Conservation (phyloP, 2,888 invertebrate genomes). For the Ornithoptera priamus region DNA sequence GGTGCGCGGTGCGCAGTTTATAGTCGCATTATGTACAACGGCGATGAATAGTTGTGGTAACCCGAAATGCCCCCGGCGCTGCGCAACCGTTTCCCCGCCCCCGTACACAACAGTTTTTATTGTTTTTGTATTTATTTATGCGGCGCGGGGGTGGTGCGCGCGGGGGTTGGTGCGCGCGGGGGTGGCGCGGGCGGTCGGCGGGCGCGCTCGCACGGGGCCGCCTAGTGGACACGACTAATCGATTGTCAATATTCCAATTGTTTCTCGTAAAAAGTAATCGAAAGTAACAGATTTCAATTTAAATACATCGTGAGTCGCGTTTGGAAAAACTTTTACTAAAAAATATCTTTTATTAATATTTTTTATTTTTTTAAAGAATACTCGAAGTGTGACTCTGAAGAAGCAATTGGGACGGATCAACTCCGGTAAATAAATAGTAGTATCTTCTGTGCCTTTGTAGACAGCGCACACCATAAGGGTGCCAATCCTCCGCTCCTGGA, state of each 20-base stretch:
- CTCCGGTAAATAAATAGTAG: too few species aligned
- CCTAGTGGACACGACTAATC: conserved; percentile 42
- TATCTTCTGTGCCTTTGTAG: too few species aligned
- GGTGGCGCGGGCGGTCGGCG: too few species aligned
- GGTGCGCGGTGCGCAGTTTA: too few species aligned
- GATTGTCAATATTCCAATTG: conserved; percentile 17
- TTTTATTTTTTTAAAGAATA: too few species aligned
- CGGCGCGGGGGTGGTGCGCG: conserved; percentile 53
- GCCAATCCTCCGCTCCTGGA: too few species aligned
- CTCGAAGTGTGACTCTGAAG: too few species aligned
- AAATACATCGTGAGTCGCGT: conserved; percentile 3
- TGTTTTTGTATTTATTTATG: conserved; percentile 80
- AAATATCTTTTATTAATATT: too few species aligned
- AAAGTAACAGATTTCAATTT: neutral
- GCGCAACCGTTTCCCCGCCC: conserved; percentile 69
- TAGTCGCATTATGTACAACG: too few species aligned
- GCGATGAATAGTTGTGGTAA: conserved; percentile 42
- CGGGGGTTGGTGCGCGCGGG: conserved; percentile 41
- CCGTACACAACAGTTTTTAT: conserved; percentile 78
- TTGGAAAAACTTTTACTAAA: neutral
- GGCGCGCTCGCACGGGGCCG: conserved; percentile 46
- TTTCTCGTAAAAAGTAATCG: conserved; percentile 11
- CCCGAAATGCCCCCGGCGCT: conserved; percentile 58
- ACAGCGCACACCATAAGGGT: too few species aligned
- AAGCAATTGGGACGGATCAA: too few species aligned